A percentile compares a stretch with the other conserved stretches of the same genome.
phyloP scores from a whole-genome alignment of 1,140 invertebrate genomes.

The Calliphora vicina region DNA sequence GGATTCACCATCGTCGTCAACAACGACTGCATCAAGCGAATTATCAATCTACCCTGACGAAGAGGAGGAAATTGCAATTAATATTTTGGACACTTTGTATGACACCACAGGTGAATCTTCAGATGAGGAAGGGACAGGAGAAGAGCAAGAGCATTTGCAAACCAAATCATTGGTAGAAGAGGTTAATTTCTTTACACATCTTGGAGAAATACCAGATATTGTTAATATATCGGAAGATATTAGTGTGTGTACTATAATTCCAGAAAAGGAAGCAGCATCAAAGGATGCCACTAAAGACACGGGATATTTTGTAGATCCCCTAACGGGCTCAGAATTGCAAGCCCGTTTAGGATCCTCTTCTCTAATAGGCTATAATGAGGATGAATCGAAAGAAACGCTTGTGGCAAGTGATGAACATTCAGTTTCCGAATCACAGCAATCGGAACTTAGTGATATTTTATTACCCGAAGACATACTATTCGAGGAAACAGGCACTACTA shows the following conservation, averaged over 20 bases:
- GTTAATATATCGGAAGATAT: neutral
- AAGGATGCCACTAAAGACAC: neutral
- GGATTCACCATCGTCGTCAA: neutral
- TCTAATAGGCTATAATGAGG: neutral
- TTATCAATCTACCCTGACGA: neutral
- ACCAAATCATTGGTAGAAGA: neutral
- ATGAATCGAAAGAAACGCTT: neutral
- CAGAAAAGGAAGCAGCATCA: neutral
- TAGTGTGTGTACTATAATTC: neutral
- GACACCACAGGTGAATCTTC: neutral
- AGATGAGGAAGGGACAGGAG: neutral
- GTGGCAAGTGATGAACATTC: neutral
- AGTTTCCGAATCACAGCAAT: neutral
- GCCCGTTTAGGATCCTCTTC: neutral
- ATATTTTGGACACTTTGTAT: neutral
- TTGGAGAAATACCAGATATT: slow-evolving; percentile 7
- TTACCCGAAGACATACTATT: neutral
- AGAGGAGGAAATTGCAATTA: neutral
- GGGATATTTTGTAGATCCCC: slow-evolving; percentile 29
- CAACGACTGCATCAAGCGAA: neutral
- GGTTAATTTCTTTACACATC: neutral
- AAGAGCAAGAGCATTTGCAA: neutral
- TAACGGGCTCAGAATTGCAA: neutral
- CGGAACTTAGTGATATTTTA: neutral
- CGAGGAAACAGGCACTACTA: neutral